Percentiles rank a stretch among this genome's conserved stretches.
These are phyloP conservation scores for Pollenia amentaria DNA, from an alignment of 2,888 invertebrate genomes.

Conservation along the genomic window DNA sequence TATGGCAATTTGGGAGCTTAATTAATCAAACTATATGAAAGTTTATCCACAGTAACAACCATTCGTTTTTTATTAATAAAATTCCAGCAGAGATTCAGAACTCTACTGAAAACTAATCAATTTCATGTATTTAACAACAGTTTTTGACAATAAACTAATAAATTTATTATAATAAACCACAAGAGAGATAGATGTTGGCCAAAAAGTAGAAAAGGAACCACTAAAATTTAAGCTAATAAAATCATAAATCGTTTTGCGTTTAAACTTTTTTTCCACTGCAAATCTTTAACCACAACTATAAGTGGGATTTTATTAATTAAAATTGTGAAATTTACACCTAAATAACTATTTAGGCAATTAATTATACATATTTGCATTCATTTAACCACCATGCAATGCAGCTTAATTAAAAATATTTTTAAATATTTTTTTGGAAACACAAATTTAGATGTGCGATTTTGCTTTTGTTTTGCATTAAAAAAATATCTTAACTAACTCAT, in stretches of 20 bases:
- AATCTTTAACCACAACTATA: constrained; percentile 11
- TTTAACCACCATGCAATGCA: no score
- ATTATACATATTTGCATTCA: not conserved
- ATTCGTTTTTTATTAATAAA: not conserved
- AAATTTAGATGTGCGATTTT: not conserved
- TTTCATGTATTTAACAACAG: not conserved
- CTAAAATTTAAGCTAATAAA: not conserved
- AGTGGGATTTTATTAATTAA: constrained; percentile 17
- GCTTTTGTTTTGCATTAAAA: no score
- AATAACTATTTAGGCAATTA: not conserved
- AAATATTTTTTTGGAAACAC: not conserved
- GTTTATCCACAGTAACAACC: no score
- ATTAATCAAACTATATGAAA: no score
- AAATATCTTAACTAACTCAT: constrained; percentile 20
- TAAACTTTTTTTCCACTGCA: not conserved
- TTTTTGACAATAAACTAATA: not conserved
- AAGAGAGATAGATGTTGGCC: constrained; percentile 9
- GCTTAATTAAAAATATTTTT: not conserved
- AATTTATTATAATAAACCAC: constrained; percentile 1
- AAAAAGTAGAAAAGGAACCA: not conserved
- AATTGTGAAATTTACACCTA: not conserved
- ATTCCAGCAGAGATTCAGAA: not conserved
- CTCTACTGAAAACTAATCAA: not conserved
- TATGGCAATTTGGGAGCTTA: no score
- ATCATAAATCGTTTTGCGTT: constrained; percentile 6